Evolutionary conservation across 2,888 invertebrate genomes (phyloP).

Genomic region (Cerceris ruficornis): DNA sequence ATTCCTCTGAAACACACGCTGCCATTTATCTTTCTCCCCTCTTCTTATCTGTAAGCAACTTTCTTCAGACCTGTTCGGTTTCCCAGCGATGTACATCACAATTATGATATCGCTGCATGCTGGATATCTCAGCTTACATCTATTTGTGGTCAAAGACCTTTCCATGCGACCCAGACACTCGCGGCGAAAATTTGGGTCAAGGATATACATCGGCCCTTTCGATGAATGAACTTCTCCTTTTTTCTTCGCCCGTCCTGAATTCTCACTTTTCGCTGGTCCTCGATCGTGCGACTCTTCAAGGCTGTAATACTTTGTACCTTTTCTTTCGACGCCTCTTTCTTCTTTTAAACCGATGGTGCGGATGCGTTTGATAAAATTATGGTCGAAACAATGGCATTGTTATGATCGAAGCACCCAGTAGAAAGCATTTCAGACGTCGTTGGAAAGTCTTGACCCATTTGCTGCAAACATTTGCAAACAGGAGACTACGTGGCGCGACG

Average conservation of each 20-base stretch:
- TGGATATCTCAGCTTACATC: constrained; percentile 9
- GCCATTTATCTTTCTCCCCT: constrained; percentile 48
- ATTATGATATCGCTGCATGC: constrained; percentile 11
- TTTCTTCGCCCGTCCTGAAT: neutral
- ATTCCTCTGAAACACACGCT: constrained; percentile 45
- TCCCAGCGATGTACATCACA: constrained; percentile 11
- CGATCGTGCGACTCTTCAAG: too few species aligned
- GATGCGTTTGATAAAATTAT: too few species aligned
- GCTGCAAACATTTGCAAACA: too few species aligned
- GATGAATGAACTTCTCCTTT: constrained; percentile 11
- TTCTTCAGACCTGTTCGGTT: constrained; percentile 65
- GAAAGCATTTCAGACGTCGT: too few species aligned
- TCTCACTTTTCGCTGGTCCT: neutral
- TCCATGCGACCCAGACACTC: neutral
- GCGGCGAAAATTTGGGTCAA: constrained; percentile 35
- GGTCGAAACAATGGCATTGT: too few species aligned
- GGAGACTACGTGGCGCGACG: too few species aligned
- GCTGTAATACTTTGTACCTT: too few species aligned
- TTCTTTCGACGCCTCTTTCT: too few species aligned
- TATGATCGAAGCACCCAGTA: too few species aligned
- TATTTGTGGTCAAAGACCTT: constrained; percentile 40
- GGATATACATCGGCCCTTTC: constrained; percentile 32
- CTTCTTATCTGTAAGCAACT: constrained; percentile 54
- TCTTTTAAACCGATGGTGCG: too few species aligned
- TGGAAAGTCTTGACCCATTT: too few species aligned